Conservation (phyloP, 2,888 invertebrate genomes). For the Pseudococcus jackbeardsleyi region DNA sequence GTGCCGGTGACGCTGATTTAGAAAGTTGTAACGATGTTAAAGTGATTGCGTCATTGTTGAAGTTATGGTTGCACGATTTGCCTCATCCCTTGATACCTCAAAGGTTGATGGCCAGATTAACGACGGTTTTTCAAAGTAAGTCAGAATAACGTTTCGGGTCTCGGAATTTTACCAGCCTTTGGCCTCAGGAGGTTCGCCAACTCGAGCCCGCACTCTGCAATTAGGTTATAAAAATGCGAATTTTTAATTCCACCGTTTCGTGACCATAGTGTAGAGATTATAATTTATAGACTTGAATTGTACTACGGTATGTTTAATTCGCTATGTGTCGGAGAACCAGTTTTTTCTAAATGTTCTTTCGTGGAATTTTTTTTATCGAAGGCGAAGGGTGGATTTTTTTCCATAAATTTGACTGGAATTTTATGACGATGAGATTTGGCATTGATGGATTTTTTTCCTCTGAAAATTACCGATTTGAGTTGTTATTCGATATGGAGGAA, state of each 20-base stretch:
- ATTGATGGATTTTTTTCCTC: background rate
- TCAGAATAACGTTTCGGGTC: slow-evolving; percentile 28
- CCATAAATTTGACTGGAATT: background rate
- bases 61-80: slow-evolving; percentile 72
- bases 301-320: background rate
- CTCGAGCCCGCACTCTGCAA: background rate
- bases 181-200: background rate
- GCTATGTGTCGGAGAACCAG: background rate
- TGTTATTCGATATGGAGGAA: too few species aligned
- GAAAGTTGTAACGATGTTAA: slow-evolving; percentile 71
- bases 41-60: slow-evolving; percentile 72
- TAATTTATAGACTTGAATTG: background rate
- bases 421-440: background rate
- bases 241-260: background rate
- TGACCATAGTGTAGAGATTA: background rate
- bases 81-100: slow-evolving; percentile 71
- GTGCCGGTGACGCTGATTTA: slow-evolving; percentile 71
- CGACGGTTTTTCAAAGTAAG: slow-evolving; percentile 67
- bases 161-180: background rate
- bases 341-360: background rate
- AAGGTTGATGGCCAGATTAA: slow-evolving; percentile 69
- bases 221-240: slow-evolving; percentile 22
- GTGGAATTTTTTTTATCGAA: background rate
- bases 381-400: background rate
- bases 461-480: background rate